Conservation (phyloP, 92 coral and sea anemone genomes). For the Actinostola sp. region DNA sequence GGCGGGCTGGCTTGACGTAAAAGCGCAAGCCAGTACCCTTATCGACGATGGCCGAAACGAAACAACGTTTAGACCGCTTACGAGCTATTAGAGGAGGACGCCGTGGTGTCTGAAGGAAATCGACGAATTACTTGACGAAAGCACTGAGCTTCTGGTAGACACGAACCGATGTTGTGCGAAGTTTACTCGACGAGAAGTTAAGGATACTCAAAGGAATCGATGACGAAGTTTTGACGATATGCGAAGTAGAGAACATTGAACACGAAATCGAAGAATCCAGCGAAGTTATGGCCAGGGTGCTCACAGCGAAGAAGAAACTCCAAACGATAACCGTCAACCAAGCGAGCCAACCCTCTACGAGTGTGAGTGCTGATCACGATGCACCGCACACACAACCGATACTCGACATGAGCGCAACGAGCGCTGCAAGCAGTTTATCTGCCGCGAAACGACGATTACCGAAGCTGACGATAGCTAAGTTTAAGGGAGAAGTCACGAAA, state of each 20-base stretch:
- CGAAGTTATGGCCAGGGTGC: constrained; percentile 17
- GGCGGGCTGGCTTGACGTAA: constrained; percentile 12
- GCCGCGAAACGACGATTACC: constrained; percentile 15
- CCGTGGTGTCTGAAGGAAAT: constrained; percentile 54
- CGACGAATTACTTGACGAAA: constrained; percentile 45
- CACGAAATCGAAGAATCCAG: constrained; percentile 43
- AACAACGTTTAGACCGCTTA: background rate
- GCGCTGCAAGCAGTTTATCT: background rate
- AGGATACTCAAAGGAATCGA: constrained; percentile 30
- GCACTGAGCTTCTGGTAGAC: background rate
- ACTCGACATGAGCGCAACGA: too few species aligned
- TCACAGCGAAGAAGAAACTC: background rate
- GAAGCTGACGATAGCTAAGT: constrained; percentile 28
- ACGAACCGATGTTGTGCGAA: background rate
- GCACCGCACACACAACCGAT: too few species aligned
- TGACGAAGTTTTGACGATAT: constrained; percentile 35
- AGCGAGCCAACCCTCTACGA: background rate
- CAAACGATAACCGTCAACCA: background rate
- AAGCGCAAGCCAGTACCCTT: background rate
- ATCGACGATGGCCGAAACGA: background rate
- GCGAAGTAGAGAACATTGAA: constrained; percentile 33
- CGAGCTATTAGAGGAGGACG: constrained; percentile 36
- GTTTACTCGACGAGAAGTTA: constrained; percentile 10
- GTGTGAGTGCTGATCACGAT: too few species aligned
- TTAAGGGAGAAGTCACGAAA: constrained; percentile 33